phyloP scores from a whole-genome alignment of 2,113 vertebrate species.

The Gavia stellata region DNA sequence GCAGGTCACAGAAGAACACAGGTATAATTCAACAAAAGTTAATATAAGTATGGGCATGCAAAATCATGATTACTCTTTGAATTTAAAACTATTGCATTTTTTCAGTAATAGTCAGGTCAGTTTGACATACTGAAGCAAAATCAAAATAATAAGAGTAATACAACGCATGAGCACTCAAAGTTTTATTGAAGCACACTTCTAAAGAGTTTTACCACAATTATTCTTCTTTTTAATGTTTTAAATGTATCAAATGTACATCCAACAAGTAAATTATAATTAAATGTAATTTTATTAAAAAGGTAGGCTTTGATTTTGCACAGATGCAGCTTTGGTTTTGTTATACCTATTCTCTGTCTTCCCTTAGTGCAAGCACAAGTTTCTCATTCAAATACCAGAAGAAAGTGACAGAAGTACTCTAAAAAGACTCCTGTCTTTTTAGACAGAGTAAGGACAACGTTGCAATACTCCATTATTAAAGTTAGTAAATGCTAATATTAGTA shows the following conservation, averaged over 20 bases:
- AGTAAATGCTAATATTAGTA: background rate
- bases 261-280: background rate
- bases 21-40: background rate
- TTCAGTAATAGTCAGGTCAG: background rate
- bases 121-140: background rate
- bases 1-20: background rate
- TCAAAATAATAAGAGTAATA: background rate
- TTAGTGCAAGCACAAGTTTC: background rate
- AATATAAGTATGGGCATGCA: background rate
- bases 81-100: background rate
- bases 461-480: background rate
- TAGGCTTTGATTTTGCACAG: background rate
- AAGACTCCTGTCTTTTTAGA: background rate
- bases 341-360: background rate
- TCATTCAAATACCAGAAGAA: background rate
- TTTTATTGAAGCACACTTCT: background rate
- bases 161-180: background rate
- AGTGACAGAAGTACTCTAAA: background rate
- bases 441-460: background rate
- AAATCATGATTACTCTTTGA: background rate
- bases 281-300: background rate
- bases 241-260: background rate
- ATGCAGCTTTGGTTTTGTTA: background rate
- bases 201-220: background rate
- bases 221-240: background rate